phyloP scores from a whole-genome alignment of 1,140 invertebrate species.

The Lordiphosa mommai region DNA sequence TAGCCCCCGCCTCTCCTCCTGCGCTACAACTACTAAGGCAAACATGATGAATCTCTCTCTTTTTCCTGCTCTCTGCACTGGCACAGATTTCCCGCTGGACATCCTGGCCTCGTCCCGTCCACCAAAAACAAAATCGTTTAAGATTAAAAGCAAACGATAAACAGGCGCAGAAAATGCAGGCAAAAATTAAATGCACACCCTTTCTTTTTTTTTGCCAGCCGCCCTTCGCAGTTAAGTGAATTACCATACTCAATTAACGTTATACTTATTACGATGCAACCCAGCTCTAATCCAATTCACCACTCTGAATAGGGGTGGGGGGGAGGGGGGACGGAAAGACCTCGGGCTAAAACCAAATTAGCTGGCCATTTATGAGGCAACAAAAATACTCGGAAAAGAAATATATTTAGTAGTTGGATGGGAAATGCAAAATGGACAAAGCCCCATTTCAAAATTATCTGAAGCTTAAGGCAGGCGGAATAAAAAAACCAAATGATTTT shows the following conservation, averaged over 20 bases:
- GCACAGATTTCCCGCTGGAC: constrained; percentile 71
- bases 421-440: too few species aligned
- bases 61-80: too few species aligned
- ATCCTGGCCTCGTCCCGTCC: not conserved
- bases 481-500: not conserved
- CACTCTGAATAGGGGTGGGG: constrained; percentile 35
- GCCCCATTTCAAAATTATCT: constrained; percentile 6
- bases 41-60: constrained; percentile 76
- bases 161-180: constrained; percentile 50
- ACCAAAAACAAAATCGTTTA: constrained; percentile 62
- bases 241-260: constrained; percentile 73
- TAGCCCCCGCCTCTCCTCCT: constrained; percentile 5
- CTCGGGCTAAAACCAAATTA: constrained; percentile 35
- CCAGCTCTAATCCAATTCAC: constrained; percentile 39
- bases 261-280: constrained; percentile 49
- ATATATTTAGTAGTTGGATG: not conserved
- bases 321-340: too few species aligned
- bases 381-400: not conserved
- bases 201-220: not conserved
- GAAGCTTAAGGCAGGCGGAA: not conserved
- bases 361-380: constrained; percentile 12
- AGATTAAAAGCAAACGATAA: constrained; percentile 71
- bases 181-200: constrained; percentile 33
- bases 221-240: constrained; percentile 44
- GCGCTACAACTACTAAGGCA: constrained; percentile 45